Base-by-base conservation (phyloP, 2,797 vertebrate genomes). In the Falco cherrug region DNA sequence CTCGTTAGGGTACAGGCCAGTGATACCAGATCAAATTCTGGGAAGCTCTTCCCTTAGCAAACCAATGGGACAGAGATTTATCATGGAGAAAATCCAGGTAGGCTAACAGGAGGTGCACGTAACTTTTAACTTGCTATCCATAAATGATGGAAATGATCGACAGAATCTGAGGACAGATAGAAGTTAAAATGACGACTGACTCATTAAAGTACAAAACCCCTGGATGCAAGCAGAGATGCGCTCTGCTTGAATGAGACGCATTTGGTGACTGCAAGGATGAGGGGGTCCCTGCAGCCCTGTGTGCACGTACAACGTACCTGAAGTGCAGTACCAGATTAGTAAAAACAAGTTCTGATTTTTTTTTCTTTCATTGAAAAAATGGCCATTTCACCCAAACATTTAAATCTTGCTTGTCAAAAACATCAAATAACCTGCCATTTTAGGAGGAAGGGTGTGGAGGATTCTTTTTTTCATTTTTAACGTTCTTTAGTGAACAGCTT, bases 401-500 rank as follows among this genome's bases (percentile, higher is more conserved):
- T 18, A 90, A 92, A 79, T 35, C 39, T 29, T 57, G 5, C 25
- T 93, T 90, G 88, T 90, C 90, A 94, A 87, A 95, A 69, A 0
- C 50, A 82, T 95, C 73, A 90, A 86, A 90, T 85, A 89, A 68
- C 69, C 53, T 90, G 63, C 77, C 78, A 54, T 31, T 83, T 90
- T 15, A 61, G 48, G 50, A 69, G 71, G 78, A 83, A 82, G 57
- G 24, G 43, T 71, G 47, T 80, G 54, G 5, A 29, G 39, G 39
- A 41, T 47, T 45, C 8, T 69, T 93, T 83, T 76, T 73, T 61
- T 16, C 13, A 31, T 81, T 96, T 94, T 88, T 93, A 71, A 63
- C 81, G 48, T 28, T 87, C 65, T 95, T 94, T 48, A 64, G 48
- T 24, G 81, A 95, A 86, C 93, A 91, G 83, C 81, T 94, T 93